Conservation (phyloP, 2,888 invertebrate species). For the Poecilus cupreus region DNA sequence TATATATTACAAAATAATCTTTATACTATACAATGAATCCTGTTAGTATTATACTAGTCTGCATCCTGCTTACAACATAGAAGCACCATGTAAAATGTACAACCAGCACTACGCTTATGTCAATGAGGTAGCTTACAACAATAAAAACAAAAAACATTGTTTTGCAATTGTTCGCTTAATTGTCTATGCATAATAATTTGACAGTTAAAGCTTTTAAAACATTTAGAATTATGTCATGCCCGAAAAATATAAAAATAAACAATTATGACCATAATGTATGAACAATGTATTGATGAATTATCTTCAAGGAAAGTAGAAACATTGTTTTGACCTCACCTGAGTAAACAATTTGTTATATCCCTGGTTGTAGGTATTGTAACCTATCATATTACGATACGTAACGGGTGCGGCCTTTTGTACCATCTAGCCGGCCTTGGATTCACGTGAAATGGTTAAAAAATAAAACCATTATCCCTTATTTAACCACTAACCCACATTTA, state of each 20-base stretch:
- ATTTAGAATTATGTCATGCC: slow-evolving; percentile 5
- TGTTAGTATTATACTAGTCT: no score
- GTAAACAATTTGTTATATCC: slow-evolving; percentile 90
- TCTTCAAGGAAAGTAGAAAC: neutral
- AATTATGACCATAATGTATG: slow-evolving; percentile 3
- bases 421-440: slow-evolving; percentile 65
- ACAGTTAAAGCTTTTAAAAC: slow-evolving; percentile 17
- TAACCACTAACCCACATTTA: slow-evolving; percentile 8
- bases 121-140: slow-evolving; percentile 3
- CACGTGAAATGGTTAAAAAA: slow-evolving; percentile 43
- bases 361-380: slow-evolving; percentile 83
- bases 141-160: neutral
- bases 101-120: slow-evolving; percentile 23
- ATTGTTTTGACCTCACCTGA: slow-evolving; percentile 76
- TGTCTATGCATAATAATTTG: neutral
- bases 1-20: no score
- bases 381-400: slow-evolving; percentile 84
- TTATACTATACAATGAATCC: no score
- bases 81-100: slow-evolving; percentile 14
- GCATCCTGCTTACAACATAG: neutral
- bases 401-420: slow-evolving; percentile 71
- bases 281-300: slow-evolving; percentile 5
- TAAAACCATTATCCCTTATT: slow-evolving; percentile 7
- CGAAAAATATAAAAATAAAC: slow-evolving; percentile 28
- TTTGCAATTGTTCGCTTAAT: neutral